Conservation (phyloP, 2,113 vertebrate species). For the Apus apus region DNA sequence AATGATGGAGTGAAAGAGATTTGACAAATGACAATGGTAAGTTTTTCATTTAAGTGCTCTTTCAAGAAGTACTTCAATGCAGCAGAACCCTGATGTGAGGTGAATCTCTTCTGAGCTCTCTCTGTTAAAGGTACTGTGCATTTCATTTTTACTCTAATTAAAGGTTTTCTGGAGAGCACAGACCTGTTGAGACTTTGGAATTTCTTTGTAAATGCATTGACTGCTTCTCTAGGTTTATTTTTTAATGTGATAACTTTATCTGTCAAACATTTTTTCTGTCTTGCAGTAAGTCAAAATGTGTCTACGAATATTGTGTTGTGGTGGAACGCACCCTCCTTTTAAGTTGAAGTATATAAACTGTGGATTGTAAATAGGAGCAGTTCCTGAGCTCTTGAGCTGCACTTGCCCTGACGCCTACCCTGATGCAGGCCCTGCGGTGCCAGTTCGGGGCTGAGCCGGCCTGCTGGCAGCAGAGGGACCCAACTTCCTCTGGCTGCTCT, state of each 20-base stretch:
- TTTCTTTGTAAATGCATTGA: neutral
- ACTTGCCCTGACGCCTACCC: accelerated
- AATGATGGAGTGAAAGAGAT: neutral
- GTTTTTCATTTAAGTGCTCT: neutral
- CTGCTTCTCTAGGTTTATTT: neutral
- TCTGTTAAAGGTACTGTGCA: neutral
- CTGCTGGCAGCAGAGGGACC: conserved; percentile 68
- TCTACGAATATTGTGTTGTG: neutral
- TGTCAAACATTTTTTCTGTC: neutral
- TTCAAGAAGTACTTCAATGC: neutral
- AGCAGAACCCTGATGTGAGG: neutral
- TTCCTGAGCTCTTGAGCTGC: neutral
- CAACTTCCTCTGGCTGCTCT: conserved; percentile 35
- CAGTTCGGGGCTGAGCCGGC: neutral
- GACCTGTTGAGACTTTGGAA: neutral
- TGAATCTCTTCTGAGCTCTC: neutral
- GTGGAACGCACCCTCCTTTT: neutral
- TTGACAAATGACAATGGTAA: neutral
- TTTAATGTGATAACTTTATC: neutral
- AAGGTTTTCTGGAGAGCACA: neutral
- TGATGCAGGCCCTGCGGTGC: neutral
- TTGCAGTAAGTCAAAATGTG: neutral
- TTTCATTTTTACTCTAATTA: neutral
- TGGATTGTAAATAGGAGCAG: neutral
- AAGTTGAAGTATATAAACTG: neutral